Evolutionary conservation across 2,888 invertebrate species (phyloP), one percentile per base, ranked within the genome.

Genomic region (Antheraea assamensis): DNA sequence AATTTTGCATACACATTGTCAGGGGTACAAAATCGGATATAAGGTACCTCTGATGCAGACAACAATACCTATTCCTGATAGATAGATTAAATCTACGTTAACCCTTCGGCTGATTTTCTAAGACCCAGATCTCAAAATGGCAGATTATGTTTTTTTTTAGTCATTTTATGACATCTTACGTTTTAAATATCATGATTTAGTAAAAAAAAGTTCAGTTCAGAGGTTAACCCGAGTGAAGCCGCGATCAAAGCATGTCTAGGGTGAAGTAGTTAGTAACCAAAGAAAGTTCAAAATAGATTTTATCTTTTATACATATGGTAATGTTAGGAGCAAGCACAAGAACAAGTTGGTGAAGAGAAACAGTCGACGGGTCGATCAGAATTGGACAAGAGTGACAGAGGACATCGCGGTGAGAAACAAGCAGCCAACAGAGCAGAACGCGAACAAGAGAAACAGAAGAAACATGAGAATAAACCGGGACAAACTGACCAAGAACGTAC

Each of bases 301-400:
- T 49, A 49, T 17, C 1, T 49, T 49, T 13, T 52, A 52, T 58
- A 13, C 58, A 58, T 58, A 24, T 13, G 13, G 8, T 55, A 1
- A 68, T 68, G 2, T 31, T 76, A 95, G 95, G 95, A 96, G 74
- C 94, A 95, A 80, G 93, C 94, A 0, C 95, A 95, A 89, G 96
- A 96, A 79, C 95, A 95, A 87, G 95, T 95, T 0, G 95, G 95
- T 2, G 96, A 96, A 79, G 95, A 95, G 70, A 95, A 96, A 76
- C 96, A 97, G 76, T 96, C 96, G 0, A 95, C 96, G 2, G 98
- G 98, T 0, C 96, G 97, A 71, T 96, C 97, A 0, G 97, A 98
- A 81, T 95, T 97, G 76, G 97, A 97, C 79, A 95, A 96, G 81
- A 96, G 96, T 74, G 96, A 96, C 68, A 95, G 95, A 61, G 97